These are phyloP conservation scores for Sylvilagus floridanus DNA, from an alignment of 2,797 vertebrate genomes.

Conservation along the genomic window DNA sequence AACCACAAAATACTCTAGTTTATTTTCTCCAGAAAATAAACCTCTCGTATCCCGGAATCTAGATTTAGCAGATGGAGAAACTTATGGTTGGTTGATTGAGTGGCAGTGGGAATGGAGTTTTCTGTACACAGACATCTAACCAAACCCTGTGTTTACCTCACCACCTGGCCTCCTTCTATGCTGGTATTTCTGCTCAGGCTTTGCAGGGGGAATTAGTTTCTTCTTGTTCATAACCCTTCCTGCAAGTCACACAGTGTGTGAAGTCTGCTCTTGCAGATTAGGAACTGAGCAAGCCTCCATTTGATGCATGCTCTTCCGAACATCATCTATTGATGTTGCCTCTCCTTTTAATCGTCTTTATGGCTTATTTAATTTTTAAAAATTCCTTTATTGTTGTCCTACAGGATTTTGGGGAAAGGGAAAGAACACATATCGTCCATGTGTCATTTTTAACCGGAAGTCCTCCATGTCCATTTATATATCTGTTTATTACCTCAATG, in stretches of 20 bases:
- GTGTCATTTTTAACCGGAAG: neutral
- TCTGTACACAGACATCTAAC: neutral
- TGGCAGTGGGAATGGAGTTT: neutral
- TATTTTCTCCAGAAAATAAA: constrained; percentile 47
- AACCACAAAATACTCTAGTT: constrained; percentile 27
- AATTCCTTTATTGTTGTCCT: neutral
- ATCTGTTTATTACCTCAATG: neutral
- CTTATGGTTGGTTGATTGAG: neutral
- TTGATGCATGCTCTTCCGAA: neutral
- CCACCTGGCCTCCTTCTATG: neutral
- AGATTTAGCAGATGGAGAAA: constrained; percentile 23
- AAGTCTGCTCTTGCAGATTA: neutral
- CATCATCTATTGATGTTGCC: neutral
- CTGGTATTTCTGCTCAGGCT: neutral
- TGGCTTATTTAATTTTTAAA: constrained; percentile 1
- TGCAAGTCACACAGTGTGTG: neutral
- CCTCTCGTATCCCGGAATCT: neutral
- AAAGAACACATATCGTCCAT: neutral
- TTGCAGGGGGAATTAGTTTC: neutral
- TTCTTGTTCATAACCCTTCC: neutral
- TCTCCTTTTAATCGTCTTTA: constrained; percentile 15
- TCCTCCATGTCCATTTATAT: neutral
- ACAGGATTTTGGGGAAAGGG: neutral
- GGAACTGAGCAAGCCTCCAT: neutral
- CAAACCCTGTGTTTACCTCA: neutral